phyloP scores from a whole-genome alignment of 2,797 vertebrate species.

The Scyliorhinus canicula region DNA sequence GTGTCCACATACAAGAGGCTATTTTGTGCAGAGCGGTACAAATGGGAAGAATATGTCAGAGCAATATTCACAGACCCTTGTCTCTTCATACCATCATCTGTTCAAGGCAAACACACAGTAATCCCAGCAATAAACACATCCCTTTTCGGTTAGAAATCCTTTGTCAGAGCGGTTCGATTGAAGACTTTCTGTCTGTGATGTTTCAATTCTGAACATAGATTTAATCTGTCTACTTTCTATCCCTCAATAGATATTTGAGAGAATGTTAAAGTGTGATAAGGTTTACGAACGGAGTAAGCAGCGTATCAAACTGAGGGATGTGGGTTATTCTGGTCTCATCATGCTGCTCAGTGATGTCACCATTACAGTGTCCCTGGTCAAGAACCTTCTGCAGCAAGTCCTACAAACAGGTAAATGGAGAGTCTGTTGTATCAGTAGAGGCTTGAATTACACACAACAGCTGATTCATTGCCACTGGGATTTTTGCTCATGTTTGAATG shows the following conservation, averaged over 20 bases:
- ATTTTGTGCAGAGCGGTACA: background rate
- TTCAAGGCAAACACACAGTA: background rate
- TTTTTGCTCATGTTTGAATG: background rate
- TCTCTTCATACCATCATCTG: background rate
- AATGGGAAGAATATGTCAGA: background rate
- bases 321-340: constrained; percentile 82
- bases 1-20: background rate
- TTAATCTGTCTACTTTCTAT: background rate
- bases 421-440: background rate
- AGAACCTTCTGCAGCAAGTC: constrained; percentile 85
- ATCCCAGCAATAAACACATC: background rate
- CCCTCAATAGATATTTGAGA: constrained; percentile 73
- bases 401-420: constrained; percentile 74
- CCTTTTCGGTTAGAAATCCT: background rate
- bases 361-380: constrained; percentile 74
- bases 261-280: constrained; percentile 90
- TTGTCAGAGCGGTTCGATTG: background rate
- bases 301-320: constrained; percentile 80
- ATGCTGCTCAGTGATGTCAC: constrained; percentile 79
- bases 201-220: background rate
- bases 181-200: background rate
- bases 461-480: background rate
- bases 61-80: background rate
- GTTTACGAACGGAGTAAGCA: constrained; percentile 93
- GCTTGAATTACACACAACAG: background rate